Base-by-base conservation (phyloP, 2,888 invertebrate species). In the Leptopilina drosophilae region DNA sequence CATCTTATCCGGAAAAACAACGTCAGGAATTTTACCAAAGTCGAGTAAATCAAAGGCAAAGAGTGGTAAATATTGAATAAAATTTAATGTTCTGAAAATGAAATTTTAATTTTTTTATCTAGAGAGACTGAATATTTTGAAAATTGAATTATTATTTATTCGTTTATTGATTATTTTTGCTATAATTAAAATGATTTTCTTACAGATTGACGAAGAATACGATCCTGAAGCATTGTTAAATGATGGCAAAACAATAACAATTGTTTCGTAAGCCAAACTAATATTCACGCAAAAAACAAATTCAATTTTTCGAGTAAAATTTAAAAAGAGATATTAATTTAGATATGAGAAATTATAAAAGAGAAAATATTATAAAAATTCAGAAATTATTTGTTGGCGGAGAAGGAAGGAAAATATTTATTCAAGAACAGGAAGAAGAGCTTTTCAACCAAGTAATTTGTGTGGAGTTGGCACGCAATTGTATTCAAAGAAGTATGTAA, bases 1-100 rank as follows among this genome's bases (percentile, higher is more conserved):
- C 88, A 7, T 87, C 91, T 2, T 91, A 87, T 78, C 92, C 92
- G 1, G 92, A 92, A 83, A 88, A 90, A 80, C 90, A 92, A 78
- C 87, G 89, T 0, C 82, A 81, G 73, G 87, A 90, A 76, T 79
- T 84, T 42, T 77, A 78, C 2, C 83, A 78, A 53, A 81, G 82
- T 7, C 82, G 82, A 2, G 64, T 53, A 7, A 76, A 46, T 6
- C 40, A 14, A 12, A 49, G 20, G 49, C 14, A 26, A 26, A 49
- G 14, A 69, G 67, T 20, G 67, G 67, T 69, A 20, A 53, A 6
- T 62, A 15, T 49, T 7, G 26, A 26, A 8, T 5, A 33, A 20
- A 42, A 49, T 49, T 49, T 49, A 11, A 7, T 12, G 12, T 9
- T 49, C 11, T 49, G 11, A 11, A 11, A 49, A 49, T 49, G 0